Evolutionary conservation across 2,888 invertebrate genomes (phyloP), one percentile per base, ranked within the genome.

Genomic region (Minunthozetes semirufus): DNA sequence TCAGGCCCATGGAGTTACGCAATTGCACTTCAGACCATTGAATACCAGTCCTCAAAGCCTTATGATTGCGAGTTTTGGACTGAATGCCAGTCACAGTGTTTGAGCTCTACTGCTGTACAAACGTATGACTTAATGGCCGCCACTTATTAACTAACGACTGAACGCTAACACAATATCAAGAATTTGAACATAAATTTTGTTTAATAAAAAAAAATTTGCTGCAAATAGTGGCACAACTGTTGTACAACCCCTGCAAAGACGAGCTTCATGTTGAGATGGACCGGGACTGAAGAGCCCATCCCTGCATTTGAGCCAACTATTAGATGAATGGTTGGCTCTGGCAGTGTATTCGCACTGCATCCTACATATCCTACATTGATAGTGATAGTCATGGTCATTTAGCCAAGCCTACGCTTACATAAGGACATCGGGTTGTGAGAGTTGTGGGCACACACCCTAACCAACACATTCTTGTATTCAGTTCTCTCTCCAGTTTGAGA

Each of bases 381-480:
- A 42, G 42, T 70, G 48, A 70, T 70, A 70, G 70, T 70, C 70
- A 70, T 70, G 70, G 70, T 70, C 70, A 70, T 70, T 70, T 70
- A 70, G 70, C 70, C 70, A 70, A 70, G 70, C 70, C 70, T 70
- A 70, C 70, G 70, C 70, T 17, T 70, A 27, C 70, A 70, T 70
- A 70, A 70, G 70, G 70, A 70, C 70, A 70, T 42, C 13, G 42
- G 42, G 42, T 42, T 42, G 42, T 42, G 42, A n/a, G 38, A 48
- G 42, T 70, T 70, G 25, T 70, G 70, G 70, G 70, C 70, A 42
- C 42, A 70, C 70, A 70, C 70, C 70, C 70, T 42, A 42, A 42
- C 42, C 42, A 42, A 42, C 42, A 22, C 4, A 68, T 17, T n/a
- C 17, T 42, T 46, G 38, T 29, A 15, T 38, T 61, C n/a, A 17